Percentiles rank a stretch among this genome's conserved stretches.
Conservation (phyloP, 2,113 vertebrate species). For the Thymallus thymallus region DNA sequence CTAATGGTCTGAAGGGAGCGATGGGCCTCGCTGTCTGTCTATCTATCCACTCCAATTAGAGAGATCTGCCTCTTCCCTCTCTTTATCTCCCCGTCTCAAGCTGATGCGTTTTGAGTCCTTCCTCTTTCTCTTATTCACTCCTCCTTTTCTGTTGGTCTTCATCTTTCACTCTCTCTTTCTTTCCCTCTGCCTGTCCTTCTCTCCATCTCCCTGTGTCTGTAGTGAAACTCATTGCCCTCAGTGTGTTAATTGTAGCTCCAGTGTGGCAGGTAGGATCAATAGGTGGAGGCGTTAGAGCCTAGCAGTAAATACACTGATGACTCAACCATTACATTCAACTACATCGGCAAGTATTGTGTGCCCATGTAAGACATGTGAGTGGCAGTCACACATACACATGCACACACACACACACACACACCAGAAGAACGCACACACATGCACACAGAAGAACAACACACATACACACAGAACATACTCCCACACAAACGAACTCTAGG, state of each 20-base stretch:
- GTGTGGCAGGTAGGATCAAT: slow-evolving; percentile 49
- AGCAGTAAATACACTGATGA: slow-evolving; percentile 57
- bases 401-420: background rate
- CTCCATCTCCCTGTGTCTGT: slow-evolving; percentile 8
- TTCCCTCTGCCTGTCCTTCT: background rate
- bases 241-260: slow-evolving; percentile 58
- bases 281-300: slow-evolving; percentile 35
- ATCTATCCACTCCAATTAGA: slow-evolving; percentile 72
- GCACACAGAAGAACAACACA: slow-evolving; percentile 12
- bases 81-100: background rate
- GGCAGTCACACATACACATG: slow-evolving; percentile 30
- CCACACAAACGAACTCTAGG: slow-evolving; percentile 43
- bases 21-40: slow-evolving; percentile 64
- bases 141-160: background rate
- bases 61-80: slow-evolving; percentile 49
- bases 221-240: slow-evolving; percentile 40
- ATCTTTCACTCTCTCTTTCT: background rate
- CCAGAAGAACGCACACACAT: slow-evolving; percentile 5
- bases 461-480: slow-evolving; percentile 7
- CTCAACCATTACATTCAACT: slow-evolving; percentile 43
- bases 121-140: background rate
- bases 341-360: slow-evolving; percentile 37
- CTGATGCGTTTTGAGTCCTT: background rate
- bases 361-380: slow-evolving; percentile 47
- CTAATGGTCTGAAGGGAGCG: slow-evolving; percentile 71